A percentile compares a stretch with the other conserved stretches of the same genome.
phyloP scores from a whole-genome alignment of 2,888 invertebrate species.

The Heliconius sara region DNA sequence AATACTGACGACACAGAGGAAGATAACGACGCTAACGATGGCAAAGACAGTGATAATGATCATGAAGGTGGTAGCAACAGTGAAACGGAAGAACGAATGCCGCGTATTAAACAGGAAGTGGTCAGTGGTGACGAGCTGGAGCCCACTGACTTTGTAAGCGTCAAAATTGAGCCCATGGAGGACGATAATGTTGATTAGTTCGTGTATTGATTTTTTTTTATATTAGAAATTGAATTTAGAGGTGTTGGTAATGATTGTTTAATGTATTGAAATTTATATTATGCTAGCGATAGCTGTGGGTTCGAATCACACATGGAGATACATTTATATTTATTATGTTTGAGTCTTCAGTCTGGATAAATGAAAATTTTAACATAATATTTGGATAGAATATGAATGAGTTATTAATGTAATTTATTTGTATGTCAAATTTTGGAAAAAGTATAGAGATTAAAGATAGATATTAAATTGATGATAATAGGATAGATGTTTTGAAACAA shows the following conservation, averaged over 20 bases:
- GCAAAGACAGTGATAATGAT: constrained; percentile 41
- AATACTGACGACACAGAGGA: constrained; percentile 46
- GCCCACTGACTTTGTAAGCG: constrained; percentile 76
- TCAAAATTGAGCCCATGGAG: constrained; percentile 74
- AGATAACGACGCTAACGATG: constrained; percentile 30
- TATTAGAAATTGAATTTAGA: background rate
- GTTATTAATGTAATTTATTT: background rate
- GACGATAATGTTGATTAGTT: constrained; percentile 45
- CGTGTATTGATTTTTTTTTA: background rate
- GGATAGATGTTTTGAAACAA: background rate
- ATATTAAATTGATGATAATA: too few species aligned
- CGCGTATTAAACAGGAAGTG: constrained; percentile 48
- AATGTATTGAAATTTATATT: background rate
- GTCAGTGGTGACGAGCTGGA: constrained; percentile 58
- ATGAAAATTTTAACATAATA: too few species aligned
- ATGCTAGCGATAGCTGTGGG: background rate
- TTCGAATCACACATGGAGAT: background rate
- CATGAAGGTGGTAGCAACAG: constrained; percentile 42
- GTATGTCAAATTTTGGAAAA: background rate
- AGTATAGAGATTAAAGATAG: background rate
- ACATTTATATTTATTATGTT: background rate
- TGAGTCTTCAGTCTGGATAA: background rate
- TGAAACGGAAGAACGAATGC: constrained; percentile 44
- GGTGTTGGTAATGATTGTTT: background rate
- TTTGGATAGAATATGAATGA: background rate